Conservation (phyloP, 2,797 vertebrate genomes). For the Oryzias dopingdopingensis region DNA sequence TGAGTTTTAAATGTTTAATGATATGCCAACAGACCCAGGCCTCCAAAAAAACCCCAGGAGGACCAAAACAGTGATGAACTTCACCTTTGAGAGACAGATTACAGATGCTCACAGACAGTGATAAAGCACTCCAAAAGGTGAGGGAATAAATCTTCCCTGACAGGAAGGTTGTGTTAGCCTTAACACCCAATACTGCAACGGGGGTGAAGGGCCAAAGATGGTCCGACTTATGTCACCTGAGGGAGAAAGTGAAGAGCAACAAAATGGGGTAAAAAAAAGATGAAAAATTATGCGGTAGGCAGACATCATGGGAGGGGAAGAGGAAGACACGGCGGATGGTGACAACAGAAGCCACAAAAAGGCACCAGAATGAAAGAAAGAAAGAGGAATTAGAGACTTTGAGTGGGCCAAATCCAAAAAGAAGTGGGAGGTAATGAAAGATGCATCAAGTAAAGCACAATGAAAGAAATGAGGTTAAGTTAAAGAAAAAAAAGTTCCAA, state of each 20-base stretch:
- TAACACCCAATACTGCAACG: conserved; percentile 36
- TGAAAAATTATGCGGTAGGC: conserved; percentile 11
- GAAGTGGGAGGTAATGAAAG: neutral
- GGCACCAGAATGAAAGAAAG: conserved; percentile 18
- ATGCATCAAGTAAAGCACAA: conserved; percentile 20
- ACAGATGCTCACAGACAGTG: conserved; percentile 50
- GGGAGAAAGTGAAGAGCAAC: conserved; percentile 20
- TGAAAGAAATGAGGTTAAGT: conserved; percentile 30
- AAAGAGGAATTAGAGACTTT: conserved; percentile 21
- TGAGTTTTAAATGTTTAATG: conserved; percentile 70
- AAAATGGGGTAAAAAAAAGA: conserved; percentile 16
- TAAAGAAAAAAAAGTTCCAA: conserved; percentile 9
- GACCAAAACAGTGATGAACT: conserved; percentile 32
- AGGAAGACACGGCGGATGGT: conserved; percentile 18
- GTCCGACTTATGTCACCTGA: conserved; percentile 27
- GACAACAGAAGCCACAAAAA: conserved; percentile 16
- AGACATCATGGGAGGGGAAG: conserved; percentile 4
- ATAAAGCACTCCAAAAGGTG: conserved; percentile 65
- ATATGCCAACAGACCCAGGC: conserved; percentile 44
- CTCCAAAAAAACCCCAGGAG: conserved; percentile 40
- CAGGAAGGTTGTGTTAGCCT: conserved; percentile 60
- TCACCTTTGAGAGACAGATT: conserved; percentile 62
- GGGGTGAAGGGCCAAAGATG: conserved; percentile 45
- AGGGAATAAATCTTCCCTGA: conserved; percentile 65
- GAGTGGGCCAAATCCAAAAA: conserved; percentile 2